These are phyloP conservation scores for Tenrec ecaudatus DNA, from an alignment of 2,113 vertebrate genomes.

Conservation along the genomic window DNA sequence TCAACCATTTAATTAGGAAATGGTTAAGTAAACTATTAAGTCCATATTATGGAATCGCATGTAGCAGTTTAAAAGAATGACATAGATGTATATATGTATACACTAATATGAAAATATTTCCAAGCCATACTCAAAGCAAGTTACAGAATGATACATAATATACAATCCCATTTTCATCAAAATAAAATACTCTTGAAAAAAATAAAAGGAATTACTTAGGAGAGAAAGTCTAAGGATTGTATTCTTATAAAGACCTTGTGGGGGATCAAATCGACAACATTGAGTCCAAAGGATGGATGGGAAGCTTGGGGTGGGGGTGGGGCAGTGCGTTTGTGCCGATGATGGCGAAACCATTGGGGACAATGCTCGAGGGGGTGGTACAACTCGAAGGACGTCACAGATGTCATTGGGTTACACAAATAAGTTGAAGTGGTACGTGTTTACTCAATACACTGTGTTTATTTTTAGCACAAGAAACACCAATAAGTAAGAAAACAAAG, in stretches of 20 bases:
- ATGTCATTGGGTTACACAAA: background rate
- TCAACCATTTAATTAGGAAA: slow-evolving; percentile 40
- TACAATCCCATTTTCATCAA: slow-evolving; percentile 16
- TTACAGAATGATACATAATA: slow-evolving; percentile 22
- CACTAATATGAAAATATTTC: slow-evolving; percentile 2
- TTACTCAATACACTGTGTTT: too few species aligned
- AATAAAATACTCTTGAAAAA: slow-evolving; percentile 7
- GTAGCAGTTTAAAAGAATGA: slow-evolving; percentile 49
- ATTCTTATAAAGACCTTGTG: background rate
- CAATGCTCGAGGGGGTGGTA: background rate
- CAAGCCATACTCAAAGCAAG: slow-evolving; percentile 26
- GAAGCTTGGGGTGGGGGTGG: background rate
- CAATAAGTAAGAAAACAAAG: background rate
- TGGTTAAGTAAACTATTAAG: slow-evolving; percentile 32
- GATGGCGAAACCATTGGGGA: background rate
- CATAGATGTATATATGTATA: background rate
- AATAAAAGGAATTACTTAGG: background rate
- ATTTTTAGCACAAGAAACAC: background rate
- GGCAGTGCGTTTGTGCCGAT: background rate
- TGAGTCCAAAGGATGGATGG: background rate
- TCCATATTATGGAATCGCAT: slow-evolving; percentile 28
- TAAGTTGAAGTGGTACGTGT: background rate
- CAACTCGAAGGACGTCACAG: background rate
- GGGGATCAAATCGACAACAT: background rate
- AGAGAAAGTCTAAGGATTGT: background rate